Conservation (phyloP, 35 echinoderm and acorn worm genomes). For the Apostichopus japonicus region DNA sequence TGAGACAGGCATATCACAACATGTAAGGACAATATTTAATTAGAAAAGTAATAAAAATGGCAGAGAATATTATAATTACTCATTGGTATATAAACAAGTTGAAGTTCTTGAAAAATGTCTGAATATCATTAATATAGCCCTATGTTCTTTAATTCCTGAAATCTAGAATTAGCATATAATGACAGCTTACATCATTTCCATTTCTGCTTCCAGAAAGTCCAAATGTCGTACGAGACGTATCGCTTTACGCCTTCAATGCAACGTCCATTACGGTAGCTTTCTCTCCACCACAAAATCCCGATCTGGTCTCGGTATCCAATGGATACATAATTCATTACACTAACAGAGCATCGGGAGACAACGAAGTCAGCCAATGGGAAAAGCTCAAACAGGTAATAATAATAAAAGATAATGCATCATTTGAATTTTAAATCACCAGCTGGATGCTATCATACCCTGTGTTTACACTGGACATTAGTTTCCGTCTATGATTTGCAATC, state of each 20-base stretch:
- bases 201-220: conserved; percentile 77
- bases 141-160: too few relatives aligned
- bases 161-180: too few relatives aligned
- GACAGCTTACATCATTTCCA: too few relatives aligned
- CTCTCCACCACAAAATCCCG: conserved; percentile 74
- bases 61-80: too few relatives aligned
- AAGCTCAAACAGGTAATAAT: conserved; percentile 64
- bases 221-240: conserved; percentile 89
- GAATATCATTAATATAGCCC: background rate
- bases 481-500: too few relatives aligned
- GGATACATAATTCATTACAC: conserved; percentile 96
- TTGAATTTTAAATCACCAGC: too few relatives aligned
- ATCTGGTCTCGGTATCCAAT: conserved; percentile 65
- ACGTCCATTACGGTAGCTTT: conserved; percentile 83
- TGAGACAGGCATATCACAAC: too few relatives aligned
- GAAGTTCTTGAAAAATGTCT: background rate
- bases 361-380: conserved; percentile 59
- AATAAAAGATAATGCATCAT: too few relatives aligned
- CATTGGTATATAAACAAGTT: background rate
- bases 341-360: conserved; percentile 47
- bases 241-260: conserved; percentile 72
- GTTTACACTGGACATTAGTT: too few relatives aligned
- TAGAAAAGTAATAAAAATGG: too few relatives aligned
- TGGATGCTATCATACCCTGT: too few relatives aligned
- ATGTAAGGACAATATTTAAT: too few relatives aligned